A percentile compares a stretch with the other conserved stretches of the same genome.
These are phyloP conservation scores for Amphiduros pacificus DNA, from an alignment of 2,888 invertebrate species.

Conservation along the genomic window DNA sequence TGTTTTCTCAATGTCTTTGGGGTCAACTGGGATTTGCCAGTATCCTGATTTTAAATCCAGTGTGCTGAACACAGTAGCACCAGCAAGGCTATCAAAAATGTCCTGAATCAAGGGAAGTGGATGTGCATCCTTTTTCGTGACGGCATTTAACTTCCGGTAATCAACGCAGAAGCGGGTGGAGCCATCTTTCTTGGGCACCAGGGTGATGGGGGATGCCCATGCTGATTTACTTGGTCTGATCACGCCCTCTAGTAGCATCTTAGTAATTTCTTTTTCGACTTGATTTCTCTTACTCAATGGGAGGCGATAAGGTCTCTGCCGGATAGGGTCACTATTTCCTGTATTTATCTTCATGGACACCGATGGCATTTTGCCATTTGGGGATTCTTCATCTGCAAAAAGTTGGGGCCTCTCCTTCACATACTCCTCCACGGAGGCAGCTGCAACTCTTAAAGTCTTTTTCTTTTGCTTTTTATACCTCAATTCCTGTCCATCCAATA, in stretches of 20 bases:
- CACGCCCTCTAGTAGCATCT: conserved; percentile 9
- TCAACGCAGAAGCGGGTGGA: conserved; percentile 10
- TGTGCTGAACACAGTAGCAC: conserved; percentile 24
- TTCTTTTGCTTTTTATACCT: too few species aligned
- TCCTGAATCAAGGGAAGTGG: conserved; percentile 23
- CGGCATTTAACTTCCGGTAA: conserved; percentile 10
- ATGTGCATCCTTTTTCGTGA: conserved; percentile 11
- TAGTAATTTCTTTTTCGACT: conserved; percentile 3
- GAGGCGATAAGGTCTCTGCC: conserved; percentile 5
- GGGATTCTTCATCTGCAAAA: neutral
- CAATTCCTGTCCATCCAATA: neutral
- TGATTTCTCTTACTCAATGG: conserved; percentile 2
- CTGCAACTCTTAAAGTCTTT: neutral
- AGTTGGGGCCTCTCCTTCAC: neutral
- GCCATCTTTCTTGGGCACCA: conserved; percentile 17
- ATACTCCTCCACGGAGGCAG: neutral
- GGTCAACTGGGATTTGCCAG: conserved; percentile 28
- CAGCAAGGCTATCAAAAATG: conserved; percentile 21
- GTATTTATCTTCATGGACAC: conserved; percentile 2
- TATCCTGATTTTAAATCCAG: conserved; percentile 31
- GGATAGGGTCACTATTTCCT: neutral
- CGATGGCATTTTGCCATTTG: neutral
- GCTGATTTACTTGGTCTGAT: neutral
- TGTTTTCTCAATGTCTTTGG: conserved; percentile 16
- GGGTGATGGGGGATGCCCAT: conserved; percentile 17